Percentiles rank a stretch among this genome's conserved stretches.
phyloP scores from a whole-genome alignment of 2,888 invertebrate genomes.

The Elaeidobius kamerunicus region DNA sequence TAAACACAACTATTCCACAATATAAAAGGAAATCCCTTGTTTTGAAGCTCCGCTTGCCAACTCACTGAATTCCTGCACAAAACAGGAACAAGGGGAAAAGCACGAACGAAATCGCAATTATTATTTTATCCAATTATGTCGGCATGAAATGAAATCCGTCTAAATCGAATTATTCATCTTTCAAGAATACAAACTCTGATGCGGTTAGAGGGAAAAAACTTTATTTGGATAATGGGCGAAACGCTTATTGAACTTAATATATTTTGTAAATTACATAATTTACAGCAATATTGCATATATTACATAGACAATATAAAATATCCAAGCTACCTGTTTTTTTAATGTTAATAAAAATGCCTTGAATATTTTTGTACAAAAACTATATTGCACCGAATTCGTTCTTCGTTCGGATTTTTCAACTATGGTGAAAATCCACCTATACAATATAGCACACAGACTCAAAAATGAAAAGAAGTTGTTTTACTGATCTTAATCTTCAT shows the following conservation, averaged over 20 bases:
- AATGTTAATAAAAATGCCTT: no score
- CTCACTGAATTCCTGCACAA: constrained; percentile 26
- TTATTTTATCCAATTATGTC: constrained; percentile 46
- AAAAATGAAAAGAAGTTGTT: no score
- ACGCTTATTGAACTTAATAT: constrained; percentile 16
- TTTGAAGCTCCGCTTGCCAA: constrained; percentile 18
- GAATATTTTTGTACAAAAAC: no score
- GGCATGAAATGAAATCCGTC: constrained; percentile 42
- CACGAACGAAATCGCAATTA: constrained; percentile 40
- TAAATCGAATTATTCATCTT: constrained; percentile 43
- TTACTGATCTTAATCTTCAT: no score
- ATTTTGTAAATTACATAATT: no score
- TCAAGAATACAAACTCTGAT: constrained; percentile 38
- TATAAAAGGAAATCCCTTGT: constrained; percentile 28
- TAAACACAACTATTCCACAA: constrained; percentile 28
- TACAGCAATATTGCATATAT: no score
- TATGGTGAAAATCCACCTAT: no score
- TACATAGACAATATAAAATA: no score
- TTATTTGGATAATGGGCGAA: constrained; percentile 29
- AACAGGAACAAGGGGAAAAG: constrained; percentile 31
- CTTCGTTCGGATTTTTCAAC: no score
- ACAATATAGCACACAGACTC: no score
- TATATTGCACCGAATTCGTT: no score
- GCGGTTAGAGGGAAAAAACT: constrained; percentile 26
- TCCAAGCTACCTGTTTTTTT: no score